Percentiles rank a stretch among this genome's conserved stretches.
phyloP scores from a whole-genome alignment of 2,113 vertebrate species.

The Puffinus mauretanicus region DNA sequence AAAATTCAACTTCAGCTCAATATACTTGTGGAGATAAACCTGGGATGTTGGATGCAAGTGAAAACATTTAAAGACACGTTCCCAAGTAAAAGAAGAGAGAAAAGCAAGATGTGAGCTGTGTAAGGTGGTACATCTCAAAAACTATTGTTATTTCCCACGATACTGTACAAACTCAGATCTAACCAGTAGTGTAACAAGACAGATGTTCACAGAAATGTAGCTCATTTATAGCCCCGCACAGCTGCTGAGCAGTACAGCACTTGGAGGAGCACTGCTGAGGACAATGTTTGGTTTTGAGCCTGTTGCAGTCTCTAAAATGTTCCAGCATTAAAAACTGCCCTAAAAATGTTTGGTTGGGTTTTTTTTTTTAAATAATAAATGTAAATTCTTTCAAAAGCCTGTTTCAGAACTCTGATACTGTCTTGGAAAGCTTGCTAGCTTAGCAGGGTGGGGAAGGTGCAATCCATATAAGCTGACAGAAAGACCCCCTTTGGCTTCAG shows the following conservation, averaged over 20 bases:
- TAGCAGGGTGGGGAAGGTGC: rapidly evolving
- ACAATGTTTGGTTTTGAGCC: background rate
- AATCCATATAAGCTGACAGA: background rate
- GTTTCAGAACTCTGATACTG: background rate
- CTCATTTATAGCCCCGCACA: background rate
- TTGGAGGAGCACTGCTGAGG: background rate
- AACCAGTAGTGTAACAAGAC: background rate
- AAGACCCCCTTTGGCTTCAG: background rate
- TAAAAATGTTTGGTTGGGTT: background rate
- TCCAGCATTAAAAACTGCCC: background rate
- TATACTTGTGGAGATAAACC: background rate
- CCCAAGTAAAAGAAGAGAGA: background rate
- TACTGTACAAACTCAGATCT: background rate
- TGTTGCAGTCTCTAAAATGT: background rate
- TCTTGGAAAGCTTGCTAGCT: background rate
- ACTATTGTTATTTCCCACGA: background rate
- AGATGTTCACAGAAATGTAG: background rate
- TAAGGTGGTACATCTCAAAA: background rate
- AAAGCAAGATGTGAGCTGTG: background rate
- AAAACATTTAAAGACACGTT: background rate
- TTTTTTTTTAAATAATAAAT: background rate
- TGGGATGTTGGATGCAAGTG: background rate
- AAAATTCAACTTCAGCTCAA: background rate
- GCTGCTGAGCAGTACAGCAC: background rate
- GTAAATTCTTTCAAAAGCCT: background rate